Percentiles rank a stretch among this genome's conserved stretches.
These are phyloP conservation scores for Macrophya annulata DNA, from an alignment of 2,888 invertebrate species.

Conservation along the genomic window DNA sequence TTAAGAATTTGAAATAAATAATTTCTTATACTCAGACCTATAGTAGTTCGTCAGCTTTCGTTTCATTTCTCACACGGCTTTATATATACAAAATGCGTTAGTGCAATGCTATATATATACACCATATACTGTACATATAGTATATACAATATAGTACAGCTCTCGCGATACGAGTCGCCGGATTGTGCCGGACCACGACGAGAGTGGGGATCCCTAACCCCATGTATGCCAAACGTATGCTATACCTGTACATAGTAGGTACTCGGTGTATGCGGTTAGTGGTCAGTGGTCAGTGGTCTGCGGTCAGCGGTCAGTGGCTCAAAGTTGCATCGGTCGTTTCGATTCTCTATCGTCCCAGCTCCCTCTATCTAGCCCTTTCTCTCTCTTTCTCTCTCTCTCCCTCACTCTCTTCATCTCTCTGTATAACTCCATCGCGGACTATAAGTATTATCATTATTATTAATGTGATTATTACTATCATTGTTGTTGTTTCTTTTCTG, in stretches of 20 bases:
- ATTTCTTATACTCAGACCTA: too few relatives aligned
- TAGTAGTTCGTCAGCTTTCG: too few relatives aligned
- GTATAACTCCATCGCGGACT: background rate
- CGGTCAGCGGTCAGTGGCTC: conserved; percentile 45
- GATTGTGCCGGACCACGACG: conserved; percentile 15
- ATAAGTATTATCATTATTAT: background rate
- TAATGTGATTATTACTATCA: background rate
- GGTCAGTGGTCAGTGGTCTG: conserved; percentile 49
- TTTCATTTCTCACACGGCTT: too few relatives aligned
- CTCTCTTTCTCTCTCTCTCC: background rate
- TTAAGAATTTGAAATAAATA: too few relatives aligned
- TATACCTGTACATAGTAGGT: conserved; percentile 38
- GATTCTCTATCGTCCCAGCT: conserved; percentile 4
- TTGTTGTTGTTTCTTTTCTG: background rate
- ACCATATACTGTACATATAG: too few relatives aligned
- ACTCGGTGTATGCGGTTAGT: conserved; percentile 50
- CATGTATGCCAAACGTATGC: conserved; percentile 30
- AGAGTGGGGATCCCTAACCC: conserved; percentile 3
- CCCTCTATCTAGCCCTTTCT: background rate
- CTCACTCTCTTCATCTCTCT: too few relatives aligned
- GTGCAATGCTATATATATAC: too few relatives aligned
- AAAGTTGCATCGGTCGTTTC: conserved; percentile 52
- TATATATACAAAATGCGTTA: too few relatives aligned
- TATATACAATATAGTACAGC: background rate
- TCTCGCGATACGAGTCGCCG: background rate